Evolutionary conservation across 2,888 invertebrate genomes (phyloP).

Genomic region (Parascotia fuliginaria): DNA sequence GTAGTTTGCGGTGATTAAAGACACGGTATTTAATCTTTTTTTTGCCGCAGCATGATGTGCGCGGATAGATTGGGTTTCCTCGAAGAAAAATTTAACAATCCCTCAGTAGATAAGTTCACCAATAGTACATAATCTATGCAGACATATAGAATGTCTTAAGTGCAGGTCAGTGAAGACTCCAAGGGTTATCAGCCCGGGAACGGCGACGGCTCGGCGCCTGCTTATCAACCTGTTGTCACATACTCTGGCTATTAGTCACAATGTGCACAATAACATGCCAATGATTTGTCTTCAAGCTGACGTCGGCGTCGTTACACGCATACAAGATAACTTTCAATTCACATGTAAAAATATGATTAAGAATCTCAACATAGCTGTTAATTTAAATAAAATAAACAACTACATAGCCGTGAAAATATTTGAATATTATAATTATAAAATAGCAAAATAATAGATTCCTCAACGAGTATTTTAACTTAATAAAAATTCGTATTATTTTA

Average conservation of each 20-base stretch:
- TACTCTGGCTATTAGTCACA: conserved; percentile 62
- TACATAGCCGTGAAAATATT: not conserved
- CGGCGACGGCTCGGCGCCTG: conserved; percentile 52
- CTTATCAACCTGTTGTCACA: conserved; percentile 62
- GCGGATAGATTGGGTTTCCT: no score
- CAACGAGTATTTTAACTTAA: conserved; percentile 58
- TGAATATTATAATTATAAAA: conserved; percentile 9
- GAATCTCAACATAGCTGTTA: no score
- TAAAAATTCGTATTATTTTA: conserved; percentile 73
- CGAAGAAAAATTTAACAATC: no score
- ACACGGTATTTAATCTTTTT: not conserved
- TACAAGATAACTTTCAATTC: not conserved
- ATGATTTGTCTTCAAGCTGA: conserved; percentile 23
- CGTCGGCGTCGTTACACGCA: conserved; percentile 9
- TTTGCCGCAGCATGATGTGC: conserved; percentile 16
- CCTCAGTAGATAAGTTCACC: no score
- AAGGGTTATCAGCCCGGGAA: conserved; percentile 45
- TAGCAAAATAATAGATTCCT: conserved; percentile 38
- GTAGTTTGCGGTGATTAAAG: conserved; percentile 21
- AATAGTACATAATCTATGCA: no score
- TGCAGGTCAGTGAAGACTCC: conserved; percentile 39
- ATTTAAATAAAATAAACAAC: not conserved
- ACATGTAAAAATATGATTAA: not conserved
- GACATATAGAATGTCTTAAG: no score
- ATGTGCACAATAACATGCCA: conserved; percentile 31